A percentile compares a stretch with the other conserved stretches of the same genome.
phyloP scores from a whole-genome alignment of 2,797 vertebrate genomes.

The Pygocentrus nattereri region DNA sequence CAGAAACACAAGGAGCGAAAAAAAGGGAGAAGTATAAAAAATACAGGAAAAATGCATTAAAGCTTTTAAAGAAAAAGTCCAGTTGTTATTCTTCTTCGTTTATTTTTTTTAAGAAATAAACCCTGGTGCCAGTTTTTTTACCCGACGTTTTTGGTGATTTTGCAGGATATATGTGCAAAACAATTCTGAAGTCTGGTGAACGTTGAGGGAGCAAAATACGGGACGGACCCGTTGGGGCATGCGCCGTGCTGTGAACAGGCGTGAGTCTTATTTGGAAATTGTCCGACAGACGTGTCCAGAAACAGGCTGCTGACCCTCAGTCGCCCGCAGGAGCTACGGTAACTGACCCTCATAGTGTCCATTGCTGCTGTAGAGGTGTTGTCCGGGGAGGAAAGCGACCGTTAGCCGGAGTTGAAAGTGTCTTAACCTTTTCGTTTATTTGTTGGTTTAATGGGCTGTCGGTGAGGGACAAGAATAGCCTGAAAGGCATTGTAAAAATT shows the following conservation, averaged over 20 bases:
- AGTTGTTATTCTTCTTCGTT: too few species aligned
- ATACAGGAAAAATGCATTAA: neutral
- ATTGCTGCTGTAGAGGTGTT: neutral
- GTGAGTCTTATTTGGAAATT: neutral
- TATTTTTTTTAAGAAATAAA: too few species aligned
- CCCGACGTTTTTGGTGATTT: neutral
- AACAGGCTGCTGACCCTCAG: neutral
- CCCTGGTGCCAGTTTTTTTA: neutral
- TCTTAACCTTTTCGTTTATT: too few species aligned
- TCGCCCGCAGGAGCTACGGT: neutral
- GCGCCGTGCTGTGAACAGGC: constrained; percentile 28
- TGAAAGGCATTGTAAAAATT: too few species aligned
- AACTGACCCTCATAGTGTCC: neutral
- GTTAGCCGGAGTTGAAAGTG: neutral
- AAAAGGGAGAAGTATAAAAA: too few species aligned
- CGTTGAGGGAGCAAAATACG: constrained; percentile 10
- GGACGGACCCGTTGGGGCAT: constrained; percentile 28
- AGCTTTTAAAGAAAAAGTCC: too few species aligned
- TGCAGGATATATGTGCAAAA: neutral
- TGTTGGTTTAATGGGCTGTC: too few species aligned
- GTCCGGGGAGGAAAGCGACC: neutral
- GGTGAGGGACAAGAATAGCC: too few species aligned
- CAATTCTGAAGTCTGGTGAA: neutral
- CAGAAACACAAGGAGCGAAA: too few species aligned
- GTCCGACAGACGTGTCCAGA: neutral